Percentiles rank a stretch among this genome's conserved stretches.
phyloP scores from a whole-genome alignment of 2,113 vertebrate species.

The Nibea albiflora region DNA sequence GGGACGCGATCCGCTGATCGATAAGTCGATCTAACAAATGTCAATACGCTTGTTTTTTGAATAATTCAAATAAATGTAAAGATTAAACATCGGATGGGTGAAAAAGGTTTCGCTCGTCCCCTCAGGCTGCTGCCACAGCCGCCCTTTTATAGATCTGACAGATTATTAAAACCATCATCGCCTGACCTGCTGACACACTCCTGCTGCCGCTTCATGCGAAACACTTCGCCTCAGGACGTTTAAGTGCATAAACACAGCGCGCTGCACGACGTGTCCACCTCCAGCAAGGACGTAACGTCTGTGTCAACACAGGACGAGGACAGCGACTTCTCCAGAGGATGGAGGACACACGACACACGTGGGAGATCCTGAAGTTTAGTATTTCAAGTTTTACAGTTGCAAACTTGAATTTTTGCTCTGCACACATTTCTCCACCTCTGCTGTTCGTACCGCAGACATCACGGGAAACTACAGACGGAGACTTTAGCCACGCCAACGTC shows the following conservation, averaged over 20 bases:
- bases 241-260: constrained; percentile 28
- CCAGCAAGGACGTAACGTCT: constrained; percentile 13
- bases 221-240: constrained; percentile 43
- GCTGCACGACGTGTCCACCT: constrained; percentile 13
- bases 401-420: too few relatives aligned
- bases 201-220: constrained; percentile 45
- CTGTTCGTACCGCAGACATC: too few relatives aligned
- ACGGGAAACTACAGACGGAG: too few relatives aligned
- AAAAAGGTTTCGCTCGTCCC: constrained; percentile 12
- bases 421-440: too few relatives aligned
- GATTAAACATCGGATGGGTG: constrained; percentile 10
- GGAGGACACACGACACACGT: too few relatives aligned
- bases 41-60: constrained; percentile 25
- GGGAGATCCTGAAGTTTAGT: too few relatives aligned
- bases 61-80: constrained; percentile 6
- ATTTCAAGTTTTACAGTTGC: too few relatives aligned
- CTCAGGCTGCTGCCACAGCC: constrained; percentile 3
- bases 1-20: constrained; percentile 7
- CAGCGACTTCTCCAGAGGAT: not conserved
- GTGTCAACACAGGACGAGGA: not conserved
- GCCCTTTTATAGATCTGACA: constrained; percentile 36
- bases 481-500: too few relatives aligned
- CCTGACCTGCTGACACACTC: constrained; percentile 37
- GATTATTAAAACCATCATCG: constrained; percentile 50
- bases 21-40: constrained; percentile 4